A percentile compares a stretch with the other conserved stretches of the same genome.
These are phyloP conservation scores for Ommatoiulus sabulosus DNA, from an alignment of 2,888 invertebrate genomes.

Conservation along the genomic window DNA sequence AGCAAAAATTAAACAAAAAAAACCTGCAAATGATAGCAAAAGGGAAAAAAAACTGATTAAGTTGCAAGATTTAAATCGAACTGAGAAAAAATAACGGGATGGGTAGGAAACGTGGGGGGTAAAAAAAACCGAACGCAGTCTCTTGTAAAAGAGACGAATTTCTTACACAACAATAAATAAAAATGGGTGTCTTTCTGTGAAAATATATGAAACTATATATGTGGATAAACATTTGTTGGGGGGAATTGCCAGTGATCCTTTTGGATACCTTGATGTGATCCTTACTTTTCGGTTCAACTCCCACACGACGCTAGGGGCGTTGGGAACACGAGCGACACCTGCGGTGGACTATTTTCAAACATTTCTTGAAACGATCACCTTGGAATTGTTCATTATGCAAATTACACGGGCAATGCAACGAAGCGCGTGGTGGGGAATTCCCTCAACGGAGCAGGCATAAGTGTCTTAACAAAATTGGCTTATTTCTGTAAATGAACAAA, in stretches of 20 bases:
- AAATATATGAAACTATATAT: not conserved
- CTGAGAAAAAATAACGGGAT: not conserved
- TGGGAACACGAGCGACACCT: constrained; percentile 2
- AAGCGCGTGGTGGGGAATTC: not conserved
- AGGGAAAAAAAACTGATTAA: not conserved
- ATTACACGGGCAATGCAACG: not conserved
- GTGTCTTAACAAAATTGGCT: not conserved
- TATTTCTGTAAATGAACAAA: not conserved
- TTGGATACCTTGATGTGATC: not conserved
- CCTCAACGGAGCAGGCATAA: not conserved
- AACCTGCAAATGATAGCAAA: constrained; percentile 44
- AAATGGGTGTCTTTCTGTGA: constrained; percentile 16
- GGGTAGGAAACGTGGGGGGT: not conserved
- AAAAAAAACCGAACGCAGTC: not conserved
- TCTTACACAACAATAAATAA: constrained; percentile 21
- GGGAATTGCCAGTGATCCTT: constrained; percentile 25
- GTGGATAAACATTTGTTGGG: not conserved
- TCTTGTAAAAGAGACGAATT: not conserved
- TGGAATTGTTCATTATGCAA: constrained; percentile 27
- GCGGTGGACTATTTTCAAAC: constrained; percentile 41
- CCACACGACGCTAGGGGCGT: not conserved
- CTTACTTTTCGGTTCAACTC: not conserved
- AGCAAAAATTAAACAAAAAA: not conserved
- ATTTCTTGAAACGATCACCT: constrained; percentile 17
- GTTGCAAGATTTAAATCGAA: not conserved